Evolutionary conservation across 2,797 vertebrate genomes (phyloP), one percentile per base, ranked within the genome.

Genomic region (Thamnophis elegans): DNA sequence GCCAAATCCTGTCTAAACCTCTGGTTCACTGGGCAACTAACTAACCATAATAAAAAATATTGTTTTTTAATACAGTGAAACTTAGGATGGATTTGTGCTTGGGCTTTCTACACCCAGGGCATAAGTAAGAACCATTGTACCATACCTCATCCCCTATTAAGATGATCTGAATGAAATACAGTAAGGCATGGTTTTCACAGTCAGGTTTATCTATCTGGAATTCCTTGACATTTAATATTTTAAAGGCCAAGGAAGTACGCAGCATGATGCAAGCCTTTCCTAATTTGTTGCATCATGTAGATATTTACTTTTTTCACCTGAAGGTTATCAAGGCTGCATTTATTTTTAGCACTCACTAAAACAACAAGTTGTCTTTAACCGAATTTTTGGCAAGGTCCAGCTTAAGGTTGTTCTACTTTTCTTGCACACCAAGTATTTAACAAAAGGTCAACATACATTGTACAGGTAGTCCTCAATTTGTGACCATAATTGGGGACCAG

Each of bases 321-420:
- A 94, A 92, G 93, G 58, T n/a, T 95, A 47, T 42, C 42, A 89
- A 91, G 95, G 42, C 92, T 32, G 94, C 16, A 96, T 93, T 32
- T 95, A 94, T 96, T 96, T 96, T 97, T 95, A 96, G 94, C 56
- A 6, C 20, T 16, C 32, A 54, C 28, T 1, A 51, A 10, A 73
- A 1, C 2, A 13, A 18, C 20, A 85, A 22, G 53, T 90, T 5
- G 8, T 90, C 28, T 91, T 92, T 90, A 87, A 0, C 58, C n/a
- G 16, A 51, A 91, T 1, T 78, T 18, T 42, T 78, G 82, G 20
- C 16, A 90, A 54, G 22, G 3, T 60, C 36, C 42, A 87, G 47
- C 4, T 36, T 7, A 65, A 73, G 60, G 56, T 47, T 47, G 22
- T 56, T 56, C 25, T 53, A 32, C 16, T 62, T 87, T 13, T 28